These are phyloP conservation scores for Meghimatium bilineatum DNA, from an alignment of 2,888 invertebrate genomes.

Conservation along the genomic window DNA sequence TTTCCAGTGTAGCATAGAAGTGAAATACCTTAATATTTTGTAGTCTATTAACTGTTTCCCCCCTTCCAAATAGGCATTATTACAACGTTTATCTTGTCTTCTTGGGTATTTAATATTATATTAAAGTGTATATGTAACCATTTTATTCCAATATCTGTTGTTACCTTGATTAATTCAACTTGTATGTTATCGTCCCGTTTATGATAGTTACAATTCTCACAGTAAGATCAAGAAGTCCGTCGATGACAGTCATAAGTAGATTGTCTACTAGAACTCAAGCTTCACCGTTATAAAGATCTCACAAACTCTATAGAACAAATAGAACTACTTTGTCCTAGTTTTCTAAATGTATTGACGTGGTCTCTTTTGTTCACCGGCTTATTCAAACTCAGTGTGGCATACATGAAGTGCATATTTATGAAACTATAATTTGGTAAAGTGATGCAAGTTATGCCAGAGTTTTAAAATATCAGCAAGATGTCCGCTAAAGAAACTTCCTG, in stretches of 20 bases:
- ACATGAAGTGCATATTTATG: background rate
- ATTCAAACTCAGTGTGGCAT: background rate
- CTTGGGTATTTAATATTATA: too few relatives aligned
- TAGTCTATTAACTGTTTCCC: too few relatives aligned
- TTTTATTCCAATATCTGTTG: too few relatives aligned
- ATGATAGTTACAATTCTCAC: too few relatives aligned
- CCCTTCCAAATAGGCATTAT: too few relatives aligned
- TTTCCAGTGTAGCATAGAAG: too few relatives aligned
- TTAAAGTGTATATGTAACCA: too few relatives aligned
- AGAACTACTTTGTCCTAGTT: background rate
- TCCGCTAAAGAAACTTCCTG: background rate
- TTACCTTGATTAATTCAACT: too few relatives aligned
- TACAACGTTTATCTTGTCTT: too few relatives aligned
- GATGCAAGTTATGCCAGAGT: background rate
- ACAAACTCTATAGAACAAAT: background rate
- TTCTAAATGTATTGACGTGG: background rate
- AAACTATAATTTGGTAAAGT: background rate
- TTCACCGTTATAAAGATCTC: background rate
- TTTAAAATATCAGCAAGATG: background rate
- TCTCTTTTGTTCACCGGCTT: background rate
- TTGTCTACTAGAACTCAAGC: background rate
- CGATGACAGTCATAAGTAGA: background rate
- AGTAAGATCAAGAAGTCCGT: background rate
- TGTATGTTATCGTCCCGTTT: too few relatives aligned
- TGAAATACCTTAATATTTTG: too few relatives aligned